phyloP scores from a whole-genome alignment of 2,888 invertebrate genomes.

The Phlogophora meticulosa region DNA sequence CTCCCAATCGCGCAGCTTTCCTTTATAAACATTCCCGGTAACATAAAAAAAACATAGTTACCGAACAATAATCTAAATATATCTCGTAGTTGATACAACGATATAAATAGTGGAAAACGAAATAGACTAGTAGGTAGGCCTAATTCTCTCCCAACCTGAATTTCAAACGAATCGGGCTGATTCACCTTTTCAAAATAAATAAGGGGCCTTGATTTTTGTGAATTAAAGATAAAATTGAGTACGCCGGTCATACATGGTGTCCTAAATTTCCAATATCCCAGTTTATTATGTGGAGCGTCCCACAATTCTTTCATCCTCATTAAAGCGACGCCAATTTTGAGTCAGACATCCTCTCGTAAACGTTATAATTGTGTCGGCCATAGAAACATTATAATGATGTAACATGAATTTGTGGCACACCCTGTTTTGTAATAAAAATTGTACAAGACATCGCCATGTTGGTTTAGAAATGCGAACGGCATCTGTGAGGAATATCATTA shows the following conservation, averaged over 20 bases:
- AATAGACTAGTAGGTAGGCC: conserved; percentile 56
- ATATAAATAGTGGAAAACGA: conserved; percentile 52
- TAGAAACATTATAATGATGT: conserved; percentile 71
- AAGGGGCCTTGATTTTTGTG: conserved; percentile 46
- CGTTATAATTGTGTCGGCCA: conserved; percentile 78
- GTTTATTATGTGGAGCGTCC: conserved; percentile 76
- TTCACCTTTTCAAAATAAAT: conserved; percentile 50
- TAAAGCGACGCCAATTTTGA: conserved; percentile 84
- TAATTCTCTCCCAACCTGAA: conserved; percentile 39
- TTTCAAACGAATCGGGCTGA: conserved; percentile 35
- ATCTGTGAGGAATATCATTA: conserved; percentile 41
- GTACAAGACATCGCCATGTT: conserved; percentile 53
- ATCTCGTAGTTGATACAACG: conserved; percentile 19
- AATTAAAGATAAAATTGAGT: conserved; percentile 53
- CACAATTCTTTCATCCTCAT: conserved; percentile 89
- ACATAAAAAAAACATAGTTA: conserved; percentile 42
- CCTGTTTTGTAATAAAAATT: conserved; percentile 59
- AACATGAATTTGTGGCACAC: conserved; percentile 67
- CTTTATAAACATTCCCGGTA: conserved; percentile 38
- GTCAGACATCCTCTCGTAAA: conserved; percentile 84
- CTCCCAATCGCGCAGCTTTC: conserved; percentile 40
- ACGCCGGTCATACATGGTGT: conserved; percentile 59
- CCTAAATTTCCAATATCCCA: conserved; percentile 73
- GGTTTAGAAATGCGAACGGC: conserved; percentile 45
- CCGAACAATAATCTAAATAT: conserved; percentile 53